These are phyloP conservation scores for Pheosia tremula DNA, from an alignment of 2,888 invertebrate species.

Conservation along the genomic window DNA sequence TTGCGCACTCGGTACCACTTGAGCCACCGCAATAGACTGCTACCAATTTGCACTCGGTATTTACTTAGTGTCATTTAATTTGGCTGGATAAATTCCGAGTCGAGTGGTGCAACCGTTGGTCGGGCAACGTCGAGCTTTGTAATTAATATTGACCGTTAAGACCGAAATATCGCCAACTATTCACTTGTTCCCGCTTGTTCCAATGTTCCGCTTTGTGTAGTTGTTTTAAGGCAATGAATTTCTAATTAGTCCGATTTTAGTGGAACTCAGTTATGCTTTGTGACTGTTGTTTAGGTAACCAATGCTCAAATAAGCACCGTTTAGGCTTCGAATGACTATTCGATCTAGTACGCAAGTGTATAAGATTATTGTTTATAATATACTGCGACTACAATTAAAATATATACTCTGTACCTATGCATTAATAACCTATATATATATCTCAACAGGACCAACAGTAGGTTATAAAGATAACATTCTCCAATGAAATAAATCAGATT, in stretches of 20 bases:
- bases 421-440: too few species aligned
- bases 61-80: conserved; percentile 76
- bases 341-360: too few species aligned
- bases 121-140: conserved; percentile 33
- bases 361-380: too few species aligned
- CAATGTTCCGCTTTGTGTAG: conserved; percentile 31
- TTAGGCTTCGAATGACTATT: not conserved
- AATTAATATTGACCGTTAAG: conserved; percentile 69
- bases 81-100: conserved; percentile 64
- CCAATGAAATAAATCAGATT: too few species aligned
- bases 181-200: conserved; percentile 26
- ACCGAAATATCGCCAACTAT: conserved; percentile 43
- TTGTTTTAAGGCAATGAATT: conserved; percentile 36
- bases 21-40: conserved; percentile 47
- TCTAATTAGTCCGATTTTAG: conserved; percentile 32
- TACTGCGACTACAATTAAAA: too few species aligned
- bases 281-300: not conserved
- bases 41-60: conserved; percentile 63
- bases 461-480: too few species aligned
- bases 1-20: conserved; percentile 45
- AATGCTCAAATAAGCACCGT: not conserved
- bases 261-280: conserved; percentile 24
- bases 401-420: too few species aligned
- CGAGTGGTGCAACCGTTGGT: conserved; percentile 25
- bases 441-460: too few species aligned